A percentile compares a stretch with the other conserved stretches of the same genome.
These are phyloP conservation scores for Gymnodraco acuticeps DNA, from an alignment of 2,797 vertebrate genomes.

Conservation along the genomic window DNA sequence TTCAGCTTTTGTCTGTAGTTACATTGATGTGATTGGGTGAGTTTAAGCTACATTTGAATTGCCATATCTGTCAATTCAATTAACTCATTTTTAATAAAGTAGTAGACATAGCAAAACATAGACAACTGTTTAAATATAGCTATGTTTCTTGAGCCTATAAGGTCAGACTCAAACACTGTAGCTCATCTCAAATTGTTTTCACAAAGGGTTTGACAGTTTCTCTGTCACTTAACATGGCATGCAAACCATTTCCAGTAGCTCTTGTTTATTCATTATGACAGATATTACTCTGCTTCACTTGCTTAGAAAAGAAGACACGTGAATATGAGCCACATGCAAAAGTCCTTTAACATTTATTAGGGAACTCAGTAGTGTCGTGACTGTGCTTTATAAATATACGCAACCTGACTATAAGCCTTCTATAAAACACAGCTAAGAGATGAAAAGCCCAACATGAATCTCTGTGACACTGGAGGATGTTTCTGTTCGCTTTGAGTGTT, in stretches of 20 bases:
- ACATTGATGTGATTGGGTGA: no score
- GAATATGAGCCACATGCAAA: slow-evolving; percentile 12
- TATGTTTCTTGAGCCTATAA: neutral
- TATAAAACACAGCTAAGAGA: slow-evolving; percentile 31
- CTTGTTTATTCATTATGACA: slow-evolving; percentile 29
- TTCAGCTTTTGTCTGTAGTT: no score
- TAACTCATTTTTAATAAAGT: neutral
- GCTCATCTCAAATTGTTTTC: neutral
- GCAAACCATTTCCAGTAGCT: neutral
- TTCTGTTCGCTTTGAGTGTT: slow-evolving; percentile 50
- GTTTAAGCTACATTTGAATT: no score
- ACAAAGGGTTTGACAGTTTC: neutral
- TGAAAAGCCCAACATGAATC: slow-evolving; percentile 45
- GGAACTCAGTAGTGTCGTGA: neutral
- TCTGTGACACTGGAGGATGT: slow-evolving; percentile 54
- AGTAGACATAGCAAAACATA: neutral
- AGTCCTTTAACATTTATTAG: slow-evolving; percentile 28
- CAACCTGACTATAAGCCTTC: neutral
- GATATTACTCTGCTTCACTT: slow-evolving; percentile 17
- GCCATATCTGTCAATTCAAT: neutral
- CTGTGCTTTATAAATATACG: slow-evolving; percentile 8
- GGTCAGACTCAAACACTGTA: neutral
- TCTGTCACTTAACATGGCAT: neutral
- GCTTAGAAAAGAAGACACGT: slow-evolving; percentile 5
- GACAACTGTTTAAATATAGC: neutral